phyloP scores from a whole-genome alignment of 2,888 invertebrate species.

The Boloria selene region DNA sequence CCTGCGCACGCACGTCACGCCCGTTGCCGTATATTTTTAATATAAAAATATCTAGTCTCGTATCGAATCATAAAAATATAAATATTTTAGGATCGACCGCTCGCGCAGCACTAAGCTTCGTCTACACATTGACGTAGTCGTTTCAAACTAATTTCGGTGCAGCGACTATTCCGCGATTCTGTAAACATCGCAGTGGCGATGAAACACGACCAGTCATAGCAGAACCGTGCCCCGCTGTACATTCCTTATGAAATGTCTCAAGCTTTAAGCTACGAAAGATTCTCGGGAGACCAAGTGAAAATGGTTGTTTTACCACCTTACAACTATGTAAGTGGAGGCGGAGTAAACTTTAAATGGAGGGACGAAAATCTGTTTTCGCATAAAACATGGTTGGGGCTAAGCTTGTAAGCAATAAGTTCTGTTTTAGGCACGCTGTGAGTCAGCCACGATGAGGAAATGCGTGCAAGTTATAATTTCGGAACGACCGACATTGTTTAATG shows the following conservation, averaged over 20 bases:
- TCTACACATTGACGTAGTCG: conserved; percentile 79
- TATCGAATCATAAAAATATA: conserved; percentile 77
- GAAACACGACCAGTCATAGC: conserved; percentile 57
- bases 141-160: conserved; percentile 81
- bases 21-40: conserved; percentile 66
- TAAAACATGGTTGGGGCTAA: conserved; percentile 36
- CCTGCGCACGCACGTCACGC: conserved; percentile 61
- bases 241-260: conserved; percentile 46
- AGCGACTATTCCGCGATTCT: conserved; percentile 79
- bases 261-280: conserved; percentile 47
- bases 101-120: conserved; percentile 62
- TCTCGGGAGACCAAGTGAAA: conserved; percentile 50
- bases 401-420: conserved; percentile 74
- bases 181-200: conserved; percentile 73
- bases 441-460: conserved; percentile 79
- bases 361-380: conserved; percentile 47
- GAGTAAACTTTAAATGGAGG: conserved; percentile 29
- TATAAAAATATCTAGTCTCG: conserved; percentile 68
- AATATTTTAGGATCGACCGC: conserved; percentile 69
- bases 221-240: conserved; percentile 52
- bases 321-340: conserved; percentile 48
- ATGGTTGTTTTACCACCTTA: conserved; percentile 53
- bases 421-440: conserved; percentile 77
- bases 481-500: conserved; percentile 75
- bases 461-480: conserved; percentile 78